Conservation (phyloP, 2,113 vertebrate species). For the Meles meles region DNA sequence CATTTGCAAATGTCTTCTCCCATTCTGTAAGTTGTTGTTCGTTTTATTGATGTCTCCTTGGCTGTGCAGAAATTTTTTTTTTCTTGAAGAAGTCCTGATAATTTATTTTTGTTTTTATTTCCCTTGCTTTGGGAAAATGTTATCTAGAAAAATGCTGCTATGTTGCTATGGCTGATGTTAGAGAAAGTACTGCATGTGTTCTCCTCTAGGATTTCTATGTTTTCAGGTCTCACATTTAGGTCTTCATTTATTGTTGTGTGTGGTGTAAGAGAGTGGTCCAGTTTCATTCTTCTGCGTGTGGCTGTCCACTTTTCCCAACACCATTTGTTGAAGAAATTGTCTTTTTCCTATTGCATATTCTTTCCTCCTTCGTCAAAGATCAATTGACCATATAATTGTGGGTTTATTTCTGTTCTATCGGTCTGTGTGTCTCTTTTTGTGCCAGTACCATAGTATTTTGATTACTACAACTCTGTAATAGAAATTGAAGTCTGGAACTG, state of each 20-base stretch:
- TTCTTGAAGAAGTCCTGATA: not conserved
- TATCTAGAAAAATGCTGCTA: not conserved
- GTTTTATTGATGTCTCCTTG: not conserved
- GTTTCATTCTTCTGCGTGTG: not conserved
- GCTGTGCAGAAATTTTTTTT: not conserved
- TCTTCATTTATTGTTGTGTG: not conserved
- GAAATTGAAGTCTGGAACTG: not conserved
- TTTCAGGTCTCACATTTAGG: not conserved
- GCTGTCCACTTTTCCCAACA: not conserved
- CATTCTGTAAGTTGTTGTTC: not conserved
- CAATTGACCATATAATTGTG: not conserved
- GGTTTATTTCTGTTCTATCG: not conserved
- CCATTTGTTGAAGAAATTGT: not conserved
- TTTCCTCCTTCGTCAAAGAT: not conserved
- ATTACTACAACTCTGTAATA: not conserved
- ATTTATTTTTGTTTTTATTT: not conserved
- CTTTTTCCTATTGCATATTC: not conserved
- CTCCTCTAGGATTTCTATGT: not conserved
- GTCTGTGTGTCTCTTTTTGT: not conserved
- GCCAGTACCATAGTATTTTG: not conserved
- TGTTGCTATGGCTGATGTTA: not conserved
- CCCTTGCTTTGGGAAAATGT: not conserved
- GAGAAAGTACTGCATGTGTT: not conserved
- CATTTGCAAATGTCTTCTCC: not conserved
- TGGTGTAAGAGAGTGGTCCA: not conserved